Percentiles rank a stretch among this genome's conserved stretches.
These are phyloP conservation scores for Drosophila mayri DNA, from an alignment of 1,140 invertebrate genomes.

Conservation along the genomic window DNA sequence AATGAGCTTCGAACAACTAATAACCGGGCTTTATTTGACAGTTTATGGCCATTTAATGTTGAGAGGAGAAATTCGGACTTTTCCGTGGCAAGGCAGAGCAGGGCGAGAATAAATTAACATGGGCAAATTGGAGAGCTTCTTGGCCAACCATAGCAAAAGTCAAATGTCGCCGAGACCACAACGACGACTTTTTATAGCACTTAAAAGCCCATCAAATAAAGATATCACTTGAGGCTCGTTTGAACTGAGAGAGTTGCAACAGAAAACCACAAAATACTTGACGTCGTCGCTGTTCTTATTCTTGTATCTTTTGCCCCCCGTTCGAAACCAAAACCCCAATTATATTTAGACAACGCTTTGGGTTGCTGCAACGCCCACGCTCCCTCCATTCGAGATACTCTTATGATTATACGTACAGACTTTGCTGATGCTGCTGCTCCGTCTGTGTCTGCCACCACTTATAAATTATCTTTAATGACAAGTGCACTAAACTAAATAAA, in stretches of 20 bases:
- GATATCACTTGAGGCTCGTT: slow-evolving; percentile 35
- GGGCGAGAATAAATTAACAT: slow-evolving; percentile 32
- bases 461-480: slow-evolving; percentile 82
- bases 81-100: not conserved
- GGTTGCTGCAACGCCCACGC: slow-evolving; percentile 59
- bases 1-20: slow-evolving; percentile 76
- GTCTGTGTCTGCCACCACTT: slow-evolving; percentile 37
- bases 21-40: slow-evolving; percentile 74
- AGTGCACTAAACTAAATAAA: slow-evolving; percentile 81
- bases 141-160: slow-evolving; percentile 36
- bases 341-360: slow-evolving; percentile 55
- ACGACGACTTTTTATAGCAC: slow-evolving; percentile 48
- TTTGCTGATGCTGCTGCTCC: slow-evolving; percentile 2
- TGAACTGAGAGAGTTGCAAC: slow-evolving; percentile 51
- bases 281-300: slow-evolving; percentile 1
- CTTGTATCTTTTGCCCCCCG: slow-evolving; percentile 10
- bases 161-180: slow-evolving; percentile 50
- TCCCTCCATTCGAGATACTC: slow-evolving; percentile 30
- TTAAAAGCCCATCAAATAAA: slow-evolving; percentile 67
- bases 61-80: slow-evolving; percentile 28
- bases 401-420: slow-evolving; percentile 54
- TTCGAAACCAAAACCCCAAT: slow-evolving; percentile 35
- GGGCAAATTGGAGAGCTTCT: slow-evolving; percentile 29
- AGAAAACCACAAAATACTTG: slow-evolving; percentile 33
- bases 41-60: slow-evolving; percentile 74